A percentile compares a stretch with the other conserved stretches of the same genome.
These are phyloP conservation scores for Lophochroa leadbeateri DNA, from an alignment of 2,113 vertebrate genomes.

Conservation along the genomic window DNA sequence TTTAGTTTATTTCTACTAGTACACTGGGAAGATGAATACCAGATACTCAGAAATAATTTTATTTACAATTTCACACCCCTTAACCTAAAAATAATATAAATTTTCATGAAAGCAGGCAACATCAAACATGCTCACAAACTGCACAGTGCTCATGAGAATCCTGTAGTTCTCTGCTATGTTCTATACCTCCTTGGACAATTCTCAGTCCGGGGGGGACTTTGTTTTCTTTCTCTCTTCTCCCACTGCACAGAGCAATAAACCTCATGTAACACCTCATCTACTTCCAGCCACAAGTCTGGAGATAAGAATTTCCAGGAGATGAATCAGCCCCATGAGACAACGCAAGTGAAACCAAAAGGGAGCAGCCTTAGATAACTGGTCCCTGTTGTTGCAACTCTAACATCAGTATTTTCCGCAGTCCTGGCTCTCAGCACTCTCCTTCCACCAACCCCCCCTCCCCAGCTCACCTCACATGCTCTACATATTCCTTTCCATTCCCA, in stretches of 20 bases:
- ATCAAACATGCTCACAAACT: background rate
- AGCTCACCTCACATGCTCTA: conserved; percentile 41
- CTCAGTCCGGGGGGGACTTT: background rate
- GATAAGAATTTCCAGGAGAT: conserved; percentile 32
- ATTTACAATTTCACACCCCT: background rate
- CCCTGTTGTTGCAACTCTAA: conserved; percentile 15
- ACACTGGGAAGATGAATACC: background rate
- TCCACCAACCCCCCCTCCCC: background rate
- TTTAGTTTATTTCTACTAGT: background rate
- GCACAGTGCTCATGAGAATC: background rate
- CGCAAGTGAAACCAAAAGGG: conserved; percentile 30
- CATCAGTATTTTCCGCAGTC: background rate
- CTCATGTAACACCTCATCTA: background rate
- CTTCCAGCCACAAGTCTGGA: background rate
- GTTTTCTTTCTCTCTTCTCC: conserved; percentile 19
- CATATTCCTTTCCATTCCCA: background rate
- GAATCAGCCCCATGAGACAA: background rate
- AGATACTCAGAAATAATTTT: background rate
- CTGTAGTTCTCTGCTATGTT: background rate
- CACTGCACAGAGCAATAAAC: conserved; percentile 21
- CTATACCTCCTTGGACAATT: background rate
- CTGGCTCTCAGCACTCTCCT: background rate
- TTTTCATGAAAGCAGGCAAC: background rate
- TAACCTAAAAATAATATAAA: background rate
- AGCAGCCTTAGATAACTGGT: background rate